A percentile compares a stretch with the other conserved stretches of the same genome.
These are phyloP conservation scores for Chloroceryle aenea DNA, from an alignment of 2,113 vertebrate genomes.

Conservation along the genomic window DNA sequence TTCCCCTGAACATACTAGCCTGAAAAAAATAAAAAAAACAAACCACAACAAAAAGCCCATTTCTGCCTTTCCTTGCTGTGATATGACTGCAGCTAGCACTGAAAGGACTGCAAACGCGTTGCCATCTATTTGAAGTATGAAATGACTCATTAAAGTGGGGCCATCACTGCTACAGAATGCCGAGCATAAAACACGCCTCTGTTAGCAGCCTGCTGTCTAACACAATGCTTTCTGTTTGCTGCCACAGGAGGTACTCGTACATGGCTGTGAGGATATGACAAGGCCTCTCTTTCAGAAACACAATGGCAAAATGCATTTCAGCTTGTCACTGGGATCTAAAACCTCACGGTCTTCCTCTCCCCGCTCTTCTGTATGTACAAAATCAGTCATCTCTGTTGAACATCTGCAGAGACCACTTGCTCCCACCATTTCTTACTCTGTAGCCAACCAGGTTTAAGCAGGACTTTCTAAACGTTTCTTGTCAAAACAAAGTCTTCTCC, in stretches of 20 bases:
- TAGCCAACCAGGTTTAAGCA: not conserved
- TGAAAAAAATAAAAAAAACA: not conserved
- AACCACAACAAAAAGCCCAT: not conserved
- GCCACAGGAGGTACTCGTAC: not conserved
- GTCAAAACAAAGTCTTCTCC: not conserved
- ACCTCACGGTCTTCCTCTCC: not conserved
- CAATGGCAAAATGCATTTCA: constrained; percentile 32
- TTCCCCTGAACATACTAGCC: not conserved
- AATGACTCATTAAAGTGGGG: constrained; percentile 6
- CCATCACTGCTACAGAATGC: not conserved
- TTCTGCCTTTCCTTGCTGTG: not conserved
- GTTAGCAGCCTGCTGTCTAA: not conserved
- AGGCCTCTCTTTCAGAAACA: constrained; percentile 23
- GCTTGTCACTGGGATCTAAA: not conserved
- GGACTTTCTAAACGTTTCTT: not conserved
- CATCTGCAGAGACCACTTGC: not conserved
- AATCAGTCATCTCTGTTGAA: not conserved
- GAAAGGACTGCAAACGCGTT: not conserved
- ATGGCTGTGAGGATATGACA: not conserved
- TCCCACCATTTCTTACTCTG: not conserved
- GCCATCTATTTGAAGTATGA: not conserved
- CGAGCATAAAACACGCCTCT: not conserved
- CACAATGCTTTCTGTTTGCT: constrained; percentile 39
- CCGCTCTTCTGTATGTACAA: not conserved
- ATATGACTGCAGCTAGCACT: constrained; percentile 5